Conservation (phyloP, 2,888 invertebrate genomes). For the Spialia ferax region DNA sequence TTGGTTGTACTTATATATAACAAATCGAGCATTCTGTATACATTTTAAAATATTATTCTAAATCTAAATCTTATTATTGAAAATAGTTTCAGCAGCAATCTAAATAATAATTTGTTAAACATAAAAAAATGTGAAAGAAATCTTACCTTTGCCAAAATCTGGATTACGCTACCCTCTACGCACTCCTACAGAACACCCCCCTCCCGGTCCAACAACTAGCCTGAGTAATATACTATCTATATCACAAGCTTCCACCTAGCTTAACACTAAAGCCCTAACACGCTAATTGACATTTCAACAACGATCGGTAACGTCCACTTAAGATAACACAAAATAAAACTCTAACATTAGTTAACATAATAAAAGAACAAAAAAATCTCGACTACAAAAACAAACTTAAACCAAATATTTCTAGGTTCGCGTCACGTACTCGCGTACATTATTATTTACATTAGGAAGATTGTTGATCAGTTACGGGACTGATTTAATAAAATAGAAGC, state of each 20-base stretch:
- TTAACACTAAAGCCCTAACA: conserved; percentile 82
- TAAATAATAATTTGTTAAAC: no score
- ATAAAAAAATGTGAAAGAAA: no score
- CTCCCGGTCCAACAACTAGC: conserved; percentile 63
- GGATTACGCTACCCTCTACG: conserved; percentile 35
- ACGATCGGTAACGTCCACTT: conserved; percentile 79
- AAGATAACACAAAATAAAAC: conserved; percentile 76
- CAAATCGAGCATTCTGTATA: no score
- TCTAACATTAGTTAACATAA: conserved; percentile 84
- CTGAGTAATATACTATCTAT: conserved; percentile 71
- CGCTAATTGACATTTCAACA: conserved; percentile 76
- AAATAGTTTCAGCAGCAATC: no score
- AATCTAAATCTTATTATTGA: no score
- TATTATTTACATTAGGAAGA: conserved; percentile 53
- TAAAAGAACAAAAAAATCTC: conserved; percentile 73
- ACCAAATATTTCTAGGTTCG: conserved; percentile 52
- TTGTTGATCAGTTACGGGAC: conserved; percentile 1
- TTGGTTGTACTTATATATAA: no score
- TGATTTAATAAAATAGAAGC: conserved; percentile 15
- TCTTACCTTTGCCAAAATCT: conserved; percentile 55
- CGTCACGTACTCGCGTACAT: conserved; percentile 50
- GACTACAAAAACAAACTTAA: conserved; percentile 68
- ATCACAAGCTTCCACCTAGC: conserved; percentile 86
- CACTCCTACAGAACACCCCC: conserved; percentile 47
- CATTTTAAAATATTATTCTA: no score